phyloP scores from a whole-genome alignment of 2,113 vertebrate genomes.

The Rhabdomys dilectus region DNA sequence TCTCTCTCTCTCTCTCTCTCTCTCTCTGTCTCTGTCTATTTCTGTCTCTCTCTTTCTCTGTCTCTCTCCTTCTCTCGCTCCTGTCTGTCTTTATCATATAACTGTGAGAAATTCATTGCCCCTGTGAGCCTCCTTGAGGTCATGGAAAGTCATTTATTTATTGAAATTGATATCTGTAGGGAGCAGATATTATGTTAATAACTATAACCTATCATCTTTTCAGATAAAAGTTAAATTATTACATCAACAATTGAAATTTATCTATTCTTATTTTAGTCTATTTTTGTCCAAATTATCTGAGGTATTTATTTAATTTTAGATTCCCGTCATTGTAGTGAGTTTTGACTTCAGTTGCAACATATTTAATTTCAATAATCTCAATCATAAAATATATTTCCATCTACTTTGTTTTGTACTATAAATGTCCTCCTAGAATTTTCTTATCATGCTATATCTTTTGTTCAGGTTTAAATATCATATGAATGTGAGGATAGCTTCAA shows the following conservation, averaged over 20 bases:
- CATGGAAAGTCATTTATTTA: not conserved
- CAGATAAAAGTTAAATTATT: not conserved
- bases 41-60: too few relatives aligned
- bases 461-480: not conserved
- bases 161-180: not conserved
- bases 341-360: not conserved
- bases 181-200: not conserved
- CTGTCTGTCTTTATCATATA: not conserved
- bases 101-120: not conserved
- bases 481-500: not conserved
- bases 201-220: not conserved
- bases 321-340: not conserved
- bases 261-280: not conserved
- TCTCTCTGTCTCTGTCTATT: too few relatives aligned
- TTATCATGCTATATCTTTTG: not conserved
- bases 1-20: not conserved
- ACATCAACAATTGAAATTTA: not conserved
- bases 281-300: not conserved
- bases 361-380: not conserved
- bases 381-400: not conserved
- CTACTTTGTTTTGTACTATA: not conserved
- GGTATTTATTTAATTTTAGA: not conserved
- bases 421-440: not conserved
- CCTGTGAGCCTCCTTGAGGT: not conserved
- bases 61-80: not conserved